A percentile compares a stretch with the other conserved stretches of the same genome.
phyloP scores from a whole-genome alignment of 2,888 invertebrate species.

The Euclidia mi region DNA sequence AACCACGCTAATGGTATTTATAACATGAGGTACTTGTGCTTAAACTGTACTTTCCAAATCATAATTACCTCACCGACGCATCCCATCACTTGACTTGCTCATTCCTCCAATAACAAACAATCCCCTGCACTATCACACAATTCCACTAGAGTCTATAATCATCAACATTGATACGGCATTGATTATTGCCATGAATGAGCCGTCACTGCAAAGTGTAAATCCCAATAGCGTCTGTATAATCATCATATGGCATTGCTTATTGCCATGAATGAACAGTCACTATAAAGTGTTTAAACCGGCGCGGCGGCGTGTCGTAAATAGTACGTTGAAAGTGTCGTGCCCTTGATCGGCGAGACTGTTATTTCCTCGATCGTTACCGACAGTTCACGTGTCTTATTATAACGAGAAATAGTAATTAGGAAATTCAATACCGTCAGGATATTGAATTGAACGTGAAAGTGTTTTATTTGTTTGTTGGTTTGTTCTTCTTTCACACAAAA shows the following conservation, averaged over 20 bases:
- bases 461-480: too few species aligned
- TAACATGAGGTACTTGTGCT: too few species aligned
- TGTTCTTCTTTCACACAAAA: too few species aligned
- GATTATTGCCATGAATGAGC: background rate
- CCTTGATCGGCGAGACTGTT: conserved; percentile 27
- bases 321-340: conserved; percentile 15
- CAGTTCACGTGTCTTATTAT: conserved; percentile 4
- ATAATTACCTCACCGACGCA: too few species aligned
- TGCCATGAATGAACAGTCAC: background rate
- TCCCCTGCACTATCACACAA: background rate
- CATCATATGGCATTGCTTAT: background rate
- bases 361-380: conserved; percentile 18
- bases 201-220: conserved; percentile 15
- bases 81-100: too few species aligned
- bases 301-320: too few species aligned
- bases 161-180: background rate
- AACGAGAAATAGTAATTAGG: too few species aligned
- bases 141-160: background rate
- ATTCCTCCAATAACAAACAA: background rate
- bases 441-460: too few species aligned
- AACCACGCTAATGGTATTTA: too few species aligned
- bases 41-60: too few species aligned
- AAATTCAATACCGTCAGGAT: too few species aligned
- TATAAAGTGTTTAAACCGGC: too few species aligned
- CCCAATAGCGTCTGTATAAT: background rate